phyloP scores from a whole-genome alignment of 1,140 invertebrate genomes.

The Saxidomus purpurata region DNA sequence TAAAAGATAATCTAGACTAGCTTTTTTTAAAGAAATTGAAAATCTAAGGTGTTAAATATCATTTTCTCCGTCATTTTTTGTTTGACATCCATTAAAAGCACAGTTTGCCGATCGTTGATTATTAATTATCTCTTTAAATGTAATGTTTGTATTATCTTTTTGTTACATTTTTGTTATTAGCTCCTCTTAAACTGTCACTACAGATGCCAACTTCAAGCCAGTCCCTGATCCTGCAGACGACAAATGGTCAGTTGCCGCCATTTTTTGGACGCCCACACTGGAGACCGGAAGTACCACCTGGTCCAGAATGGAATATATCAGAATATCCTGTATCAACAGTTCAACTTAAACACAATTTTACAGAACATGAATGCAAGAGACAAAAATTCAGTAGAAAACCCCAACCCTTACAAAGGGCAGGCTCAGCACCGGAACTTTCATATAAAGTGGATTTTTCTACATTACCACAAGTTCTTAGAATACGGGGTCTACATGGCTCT shows the following conservation, averaged over 20 bases:
- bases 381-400: background rate
- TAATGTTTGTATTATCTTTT: too few species aligned
- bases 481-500: slow-evolving; percentile 42
- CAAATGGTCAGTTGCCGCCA: slow-evolving; percentile 31
- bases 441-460: slow-evolving; percentile 35
- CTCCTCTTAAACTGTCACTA: slow-evolving; percentile 1
- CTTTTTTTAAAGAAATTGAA: too few species aligned
- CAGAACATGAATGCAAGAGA: background rate
- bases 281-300: background rate
- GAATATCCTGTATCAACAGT: background rate
- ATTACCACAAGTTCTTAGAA: slow-evolving; percentile 14
- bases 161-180: too few species aligned
- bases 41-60: too few species aligned
- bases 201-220: slow-evolving; percentile 66
- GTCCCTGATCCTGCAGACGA: slow-evolving; percentile 40
- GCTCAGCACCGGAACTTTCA: slow-evolving; percentile 10
- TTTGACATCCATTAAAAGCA: too few species aligned
- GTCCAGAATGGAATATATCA: background rate
- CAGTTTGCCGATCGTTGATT: too few species aligned
- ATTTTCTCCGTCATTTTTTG: too few species aligned
- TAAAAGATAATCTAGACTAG: too few species aligned
- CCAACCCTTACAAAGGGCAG: slow-evolving; percentile 9
- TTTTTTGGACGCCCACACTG: slow-evolving; percentile 11
- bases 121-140: too few species aligned
- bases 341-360: background rate